Percentiles rank a stretch among this genome's conserved stretches.
Conservation (phyloP, 2,113 vertebrate species). For the Herpetotheres cachinnans region DNA sequence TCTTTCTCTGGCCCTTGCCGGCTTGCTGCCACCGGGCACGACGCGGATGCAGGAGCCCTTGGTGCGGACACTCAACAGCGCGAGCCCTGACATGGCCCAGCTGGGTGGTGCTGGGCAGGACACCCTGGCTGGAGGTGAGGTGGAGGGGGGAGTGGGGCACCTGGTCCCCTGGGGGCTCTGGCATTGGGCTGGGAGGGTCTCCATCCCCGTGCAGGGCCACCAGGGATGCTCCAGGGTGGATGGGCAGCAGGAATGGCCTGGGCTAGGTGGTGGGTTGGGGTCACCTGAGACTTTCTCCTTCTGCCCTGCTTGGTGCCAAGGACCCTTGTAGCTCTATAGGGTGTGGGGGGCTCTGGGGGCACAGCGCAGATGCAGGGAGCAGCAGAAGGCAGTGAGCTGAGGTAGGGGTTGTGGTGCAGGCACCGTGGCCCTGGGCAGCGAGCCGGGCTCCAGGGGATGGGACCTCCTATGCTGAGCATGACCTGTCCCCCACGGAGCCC, state of each 20-base stretch:
- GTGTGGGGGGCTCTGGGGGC: not conserved
- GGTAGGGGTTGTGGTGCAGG: not conserved
- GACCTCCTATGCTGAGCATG: rapidly evolving
- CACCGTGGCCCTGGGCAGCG: not conserved
- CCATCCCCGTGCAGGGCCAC: rapidly evolving
- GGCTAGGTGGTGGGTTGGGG: not conserved
- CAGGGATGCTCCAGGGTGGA: not conserved
- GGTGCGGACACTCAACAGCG: rapidly evolving
- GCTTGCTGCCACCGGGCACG: not conserved
- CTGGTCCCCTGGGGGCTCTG: rapidly evolving
- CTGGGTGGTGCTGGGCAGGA: not conserved
- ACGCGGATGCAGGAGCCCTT: not conserved
- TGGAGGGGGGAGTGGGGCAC: rapidly evolving
- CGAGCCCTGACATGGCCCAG: not conserved
- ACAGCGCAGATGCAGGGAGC: too few species aligned
- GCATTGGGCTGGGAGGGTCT: not conserved
- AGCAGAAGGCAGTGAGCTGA: not conserved
- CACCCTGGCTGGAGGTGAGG: not conserved
- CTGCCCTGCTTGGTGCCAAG: not conserved
- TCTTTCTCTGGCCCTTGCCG: not conserved
- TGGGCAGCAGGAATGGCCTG: not conserved
- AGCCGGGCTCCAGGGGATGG: not conserved
- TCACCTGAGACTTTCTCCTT: not conserved
- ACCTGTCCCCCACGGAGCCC: not conserved
- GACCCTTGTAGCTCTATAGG: not conserved